A percentile compares a stretch with the other conserved stretches of the same genome.
phyloP scores from a whole-genome alignment of 1,140 invertebrate species.

The Drosophila ercepeae region DNA sequence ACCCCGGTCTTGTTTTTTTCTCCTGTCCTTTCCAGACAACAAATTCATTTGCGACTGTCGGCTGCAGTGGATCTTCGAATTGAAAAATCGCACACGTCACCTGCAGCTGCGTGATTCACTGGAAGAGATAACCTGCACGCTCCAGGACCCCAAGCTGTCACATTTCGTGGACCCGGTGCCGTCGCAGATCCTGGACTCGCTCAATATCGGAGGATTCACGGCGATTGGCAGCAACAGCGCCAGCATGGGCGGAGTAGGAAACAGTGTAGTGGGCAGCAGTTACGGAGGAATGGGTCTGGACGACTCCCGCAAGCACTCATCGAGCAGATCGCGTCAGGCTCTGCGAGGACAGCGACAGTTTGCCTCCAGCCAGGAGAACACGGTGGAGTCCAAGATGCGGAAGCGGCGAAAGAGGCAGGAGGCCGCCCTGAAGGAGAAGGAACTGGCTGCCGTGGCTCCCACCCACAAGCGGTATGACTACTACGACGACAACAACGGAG shows the following conservation, averaged over 20 bases:
- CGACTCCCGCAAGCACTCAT: slow-evolving; percentile 46
- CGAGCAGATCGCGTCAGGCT: slow-evolving; percentile 62
- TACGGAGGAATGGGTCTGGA: slow-evolving; percentile 25
- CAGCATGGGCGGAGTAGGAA: slow-evolving; percentile 71
- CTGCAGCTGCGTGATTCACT: slow-evolving; percentile 87
- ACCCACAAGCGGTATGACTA: slow-evolving; percentile 74
- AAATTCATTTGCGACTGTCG: slow-evolving; percentile 91
- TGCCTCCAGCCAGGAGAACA: slow-evolving; percentile 47
- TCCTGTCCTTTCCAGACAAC: slow-evolving; percentile 87
- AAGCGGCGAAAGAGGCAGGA: slow-evolving; percentile 20
- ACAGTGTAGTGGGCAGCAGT: slow-evolving; percentile 48
- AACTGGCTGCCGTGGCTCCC: slow-evolving; percentile 58
- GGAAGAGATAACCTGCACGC: slow-evolving; percentile 88
- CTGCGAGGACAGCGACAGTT: slow-evolving; percentile 68
- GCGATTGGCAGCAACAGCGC: slow-evolving; percentile 73
- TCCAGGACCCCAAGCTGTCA: slow-evolving; percentile 84
- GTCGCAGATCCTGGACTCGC: slow-evolving; percentile 62
- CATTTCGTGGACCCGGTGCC: slow-evolving; percentile 77
- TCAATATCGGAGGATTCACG: slow-evolving; percentile 74
- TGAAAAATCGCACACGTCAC: slow-evolving; percentile 90
- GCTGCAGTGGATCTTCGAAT: slow-evolving; percentile 89
- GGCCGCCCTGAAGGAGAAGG: slow-evolving; percentile 6
- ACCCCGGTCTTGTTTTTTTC: slow-evolving; percentile 22
- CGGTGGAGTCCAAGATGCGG: slow-evolving; percentile 56
- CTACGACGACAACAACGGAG: slow-evolving; percentile 62